These are phyloP conservation scores for Stigmatopora nigra DNA, from an alignment of 2,113 vertebrate species.

Conservation along the genomic window DNA sequence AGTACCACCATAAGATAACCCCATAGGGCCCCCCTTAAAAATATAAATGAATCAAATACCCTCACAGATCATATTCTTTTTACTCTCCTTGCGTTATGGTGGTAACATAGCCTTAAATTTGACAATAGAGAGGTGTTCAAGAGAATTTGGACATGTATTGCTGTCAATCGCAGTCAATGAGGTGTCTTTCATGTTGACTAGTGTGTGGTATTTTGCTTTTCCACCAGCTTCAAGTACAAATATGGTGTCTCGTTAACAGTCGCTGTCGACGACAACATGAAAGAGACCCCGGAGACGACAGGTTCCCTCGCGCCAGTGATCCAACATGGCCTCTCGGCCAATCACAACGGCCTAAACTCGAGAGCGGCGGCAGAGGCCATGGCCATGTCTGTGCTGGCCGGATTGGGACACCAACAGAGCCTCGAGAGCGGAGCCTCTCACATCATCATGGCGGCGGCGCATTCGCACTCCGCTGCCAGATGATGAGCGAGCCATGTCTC, in stretches of 20 bases:
- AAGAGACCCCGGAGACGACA: conserved; percentile 81
- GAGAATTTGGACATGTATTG: too few species aligned
- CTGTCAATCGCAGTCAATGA: too few species aligned
- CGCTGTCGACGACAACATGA: conserved; percentile 83
- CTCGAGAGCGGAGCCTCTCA: conserved; percentile 72
- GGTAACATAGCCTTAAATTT: too few species aligned
- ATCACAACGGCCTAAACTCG: conserved; percentile 80
- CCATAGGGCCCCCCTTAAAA: too few species aligned
- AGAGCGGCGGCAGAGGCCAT: conserved; percentile 90
- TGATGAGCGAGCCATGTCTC: conserved; percentile 75
- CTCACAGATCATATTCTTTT: too few species aligned
- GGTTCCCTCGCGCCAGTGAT: conserved; percentile 88
- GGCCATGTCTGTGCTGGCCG: conserved; percentile 90
- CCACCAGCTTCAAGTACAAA: not conserved
- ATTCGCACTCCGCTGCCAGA: conserved; percentile 92
- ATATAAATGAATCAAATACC: too few species aligned
- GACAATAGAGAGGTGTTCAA: too few species aligned
- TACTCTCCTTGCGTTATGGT: too few species aligned
- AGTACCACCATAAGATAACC: too few species aligned
- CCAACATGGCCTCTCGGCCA: conserved; percentile 80
- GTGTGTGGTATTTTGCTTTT: too few species aligned
- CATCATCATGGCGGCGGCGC: conserved; percentile 83
- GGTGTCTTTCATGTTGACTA: too few species aligned
- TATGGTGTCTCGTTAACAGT: conserved; percentile 9
- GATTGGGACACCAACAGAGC: conserved; percentile 90